These are phyloP conservation scores for Celastrina argiolus DNA, from an alignment of 2,888 invertebrate genomes.

Conservation along the genomic window DNA sequence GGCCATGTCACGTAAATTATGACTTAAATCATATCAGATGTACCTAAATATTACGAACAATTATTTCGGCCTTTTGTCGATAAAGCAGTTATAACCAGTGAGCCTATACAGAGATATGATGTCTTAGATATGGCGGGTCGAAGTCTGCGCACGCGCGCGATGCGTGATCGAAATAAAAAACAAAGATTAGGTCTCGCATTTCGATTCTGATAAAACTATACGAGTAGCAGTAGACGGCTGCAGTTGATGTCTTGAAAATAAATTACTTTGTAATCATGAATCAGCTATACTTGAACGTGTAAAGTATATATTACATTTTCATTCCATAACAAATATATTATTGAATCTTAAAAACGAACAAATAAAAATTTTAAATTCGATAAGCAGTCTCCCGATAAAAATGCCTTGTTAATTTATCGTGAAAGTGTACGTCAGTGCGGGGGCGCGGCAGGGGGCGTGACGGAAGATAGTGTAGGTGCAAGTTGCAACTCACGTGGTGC, in stretches of 20 bases:
- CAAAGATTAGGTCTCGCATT: constrained; percentile 30
- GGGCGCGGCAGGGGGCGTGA: constrained; percentile 18
- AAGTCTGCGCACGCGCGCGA: constrained; percentile 30
- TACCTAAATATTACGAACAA: no score
- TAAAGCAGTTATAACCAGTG: background rate
- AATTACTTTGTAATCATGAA: background rate
- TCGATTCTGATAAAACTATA: constrained; percentile 33
- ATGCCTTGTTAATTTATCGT: background rate
- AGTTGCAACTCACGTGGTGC: constrained; percentile 52
- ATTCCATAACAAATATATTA: no score
- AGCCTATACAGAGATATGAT: background rate
- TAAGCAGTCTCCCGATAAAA: background rate
- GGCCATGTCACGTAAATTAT: no score
- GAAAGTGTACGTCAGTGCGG: background rate
- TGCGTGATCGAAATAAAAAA: constrained; percentile 33
- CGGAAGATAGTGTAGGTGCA: background rate
- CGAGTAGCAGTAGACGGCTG: constrained; percentile 9
- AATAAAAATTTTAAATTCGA: background rate
- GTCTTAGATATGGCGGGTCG: constrained; percentile 23
- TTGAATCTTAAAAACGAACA: no score
- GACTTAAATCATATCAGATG: no score
- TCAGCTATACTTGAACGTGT: no score
- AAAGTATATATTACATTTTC: no score
- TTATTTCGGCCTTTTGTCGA: background rate
- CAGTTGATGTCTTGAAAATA: background rate